Evolutionary conservation across 2,888 invertebrate genomes (phyloP).

Genomic region (Trypoxylon attenuatum): DNA sequence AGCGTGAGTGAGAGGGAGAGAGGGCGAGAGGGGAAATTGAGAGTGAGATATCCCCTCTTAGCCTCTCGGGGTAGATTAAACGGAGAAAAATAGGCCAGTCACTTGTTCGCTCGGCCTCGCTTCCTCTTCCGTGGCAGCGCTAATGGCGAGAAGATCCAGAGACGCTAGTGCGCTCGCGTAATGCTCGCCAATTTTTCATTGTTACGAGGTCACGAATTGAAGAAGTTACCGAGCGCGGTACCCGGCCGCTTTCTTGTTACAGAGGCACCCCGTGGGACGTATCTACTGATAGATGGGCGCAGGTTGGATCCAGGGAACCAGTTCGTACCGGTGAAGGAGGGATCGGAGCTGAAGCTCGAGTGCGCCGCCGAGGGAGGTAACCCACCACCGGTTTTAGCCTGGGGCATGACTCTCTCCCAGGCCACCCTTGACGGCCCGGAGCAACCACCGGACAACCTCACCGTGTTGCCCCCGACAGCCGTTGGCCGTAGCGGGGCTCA

Average conservation of each 20-base stretch:
- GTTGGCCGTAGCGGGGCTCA: slow-evolving; percentile 79
- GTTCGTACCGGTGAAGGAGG: slow-evolving; percentile 91
- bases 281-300: slow-evolving; percentile 89
- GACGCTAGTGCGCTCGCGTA: not conserved
- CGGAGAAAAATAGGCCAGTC: not conserved
- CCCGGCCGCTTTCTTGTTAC: slow-evolving; percentile 67
- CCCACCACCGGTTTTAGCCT: slow-evolving; percentile 81
- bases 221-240: slow-evolving; percentile 14
- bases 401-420: slow-evolving; percentile 79
- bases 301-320: slow-evolving; percentile 90
- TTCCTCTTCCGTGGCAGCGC: not conserved
- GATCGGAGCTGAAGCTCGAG: slow-evolving; percentile 86
- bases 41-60: not conserved
- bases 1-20: too few species aligned
- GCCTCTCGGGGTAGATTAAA: not conserved
- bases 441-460: slow-evolving; percentile 71
- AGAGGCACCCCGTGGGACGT: slow-evolving; percentile 91
- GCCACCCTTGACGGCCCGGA: slow-evolving; percentile 71
- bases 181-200: slow-evolving; percentile 38
- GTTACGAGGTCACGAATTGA: slow-evolving; percentile 38
- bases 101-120: not conserved
- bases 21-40: too few species aligned
- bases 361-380: slow-evolving; percentile 91
- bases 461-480: slow-evolving; percentile 65
- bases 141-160: not conserved